These are phyloP conservation scores for Microcebus tavaratra DNA, from an alignment of 2,113 vertebrate genomes.

Conservation along the genomic window DNA sequence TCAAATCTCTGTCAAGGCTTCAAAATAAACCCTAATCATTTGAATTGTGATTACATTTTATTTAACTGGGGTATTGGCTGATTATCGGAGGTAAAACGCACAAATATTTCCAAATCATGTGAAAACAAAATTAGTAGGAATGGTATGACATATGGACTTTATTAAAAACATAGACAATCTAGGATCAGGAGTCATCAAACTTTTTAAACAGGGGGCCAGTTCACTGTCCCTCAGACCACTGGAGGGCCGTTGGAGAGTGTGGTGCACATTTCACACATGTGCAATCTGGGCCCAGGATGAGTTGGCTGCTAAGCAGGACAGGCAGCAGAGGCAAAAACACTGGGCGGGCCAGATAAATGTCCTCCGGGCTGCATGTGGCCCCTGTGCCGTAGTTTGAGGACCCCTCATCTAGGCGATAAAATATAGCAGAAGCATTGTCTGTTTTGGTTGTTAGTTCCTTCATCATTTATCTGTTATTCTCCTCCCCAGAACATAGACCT, in stretches of 20 bases:
- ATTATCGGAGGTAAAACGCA: neutral
- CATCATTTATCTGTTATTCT: neutral
- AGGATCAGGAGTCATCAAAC: no score
- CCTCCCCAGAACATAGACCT: neutral
- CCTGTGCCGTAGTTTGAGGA: no score
- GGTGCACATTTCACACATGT: no score
- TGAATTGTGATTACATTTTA: neutral
- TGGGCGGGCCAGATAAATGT: no score
- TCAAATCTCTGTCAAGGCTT: neutral
- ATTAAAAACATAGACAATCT: neutral
- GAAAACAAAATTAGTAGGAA: neutral
- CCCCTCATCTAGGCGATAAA: neutral
- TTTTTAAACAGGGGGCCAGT: no score
- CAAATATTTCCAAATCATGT: conserved; percentile 3
- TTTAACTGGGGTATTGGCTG: neutral
- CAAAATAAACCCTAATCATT: neutral
- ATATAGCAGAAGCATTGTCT: neutral
- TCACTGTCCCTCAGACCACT: no score
- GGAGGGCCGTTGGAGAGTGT: no score
- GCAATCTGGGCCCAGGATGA: no score
- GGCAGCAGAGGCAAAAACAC: no score
- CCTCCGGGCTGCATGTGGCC: no score
- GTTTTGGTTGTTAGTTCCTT: neutral
- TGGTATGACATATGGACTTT: neutral
- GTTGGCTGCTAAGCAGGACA: no score